Evolutionary conservation across 2,113 vertebrate genomes (phyloP).

Genomic region (Synodontis membranacea): DNA sequence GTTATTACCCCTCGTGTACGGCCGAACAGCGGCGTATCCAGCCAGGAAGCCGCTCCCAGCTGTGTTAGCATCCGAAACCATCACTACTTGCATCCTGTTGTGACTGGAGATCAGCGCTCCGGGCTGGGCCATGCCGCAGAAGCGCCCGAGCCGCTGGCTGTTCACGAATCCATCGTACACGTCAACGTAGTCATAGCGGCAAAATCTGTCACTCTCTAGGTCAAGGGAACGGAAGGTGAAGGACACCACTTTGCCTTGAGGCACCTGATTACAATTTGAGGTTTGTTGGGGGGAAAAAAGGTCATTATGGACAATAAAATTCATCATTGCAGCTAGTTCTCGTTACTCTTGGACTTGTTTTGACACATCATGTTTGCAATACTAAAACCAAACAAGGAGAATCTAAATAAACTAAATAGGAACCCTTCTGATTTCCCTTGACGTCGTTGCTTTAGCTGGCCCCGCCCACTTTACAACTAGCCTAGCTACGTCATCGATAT

Average conservation of each 20-base stretch:
- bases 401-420: not conserved
- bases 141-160: constrained; percentile 79
- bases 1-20: constrained; percentile 78
- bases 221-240: constrained; percentile 80
- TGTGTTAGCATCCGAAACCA: constrained; percentile 85
- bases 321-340: not conserved
- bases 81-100: constrained; percentile 86
- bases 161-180: constrained; percentile 77
- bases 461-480: not conserved
- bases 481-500: no score
- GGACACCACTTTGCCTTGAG: constrained; percentile 81
- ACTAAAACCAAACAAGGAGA: not conserved
- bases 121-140: constrained; percentile 80
- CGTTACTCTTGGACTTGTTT: no score
- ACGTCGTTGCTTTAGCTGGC: not conserved
- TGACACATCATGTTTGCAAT: no score
- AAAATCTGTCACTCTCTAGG: constrained; percentile 80
- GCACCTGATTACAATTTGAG: constrained; percentile 70
- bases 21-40: constrained; percentile 77
- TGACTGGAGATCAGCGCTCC: constrained; percentile 78
- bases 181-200: constrained; percentile 84
- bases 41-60: constrained; percentile 86
- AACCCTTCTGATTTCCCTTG: not conserved
- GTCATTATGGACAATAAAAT: not conserved
- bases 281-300: not conserved